phyloP scores from a whole-genome alignment of 2,797 vertebrate genomes.

The Alca torda region DNA sequence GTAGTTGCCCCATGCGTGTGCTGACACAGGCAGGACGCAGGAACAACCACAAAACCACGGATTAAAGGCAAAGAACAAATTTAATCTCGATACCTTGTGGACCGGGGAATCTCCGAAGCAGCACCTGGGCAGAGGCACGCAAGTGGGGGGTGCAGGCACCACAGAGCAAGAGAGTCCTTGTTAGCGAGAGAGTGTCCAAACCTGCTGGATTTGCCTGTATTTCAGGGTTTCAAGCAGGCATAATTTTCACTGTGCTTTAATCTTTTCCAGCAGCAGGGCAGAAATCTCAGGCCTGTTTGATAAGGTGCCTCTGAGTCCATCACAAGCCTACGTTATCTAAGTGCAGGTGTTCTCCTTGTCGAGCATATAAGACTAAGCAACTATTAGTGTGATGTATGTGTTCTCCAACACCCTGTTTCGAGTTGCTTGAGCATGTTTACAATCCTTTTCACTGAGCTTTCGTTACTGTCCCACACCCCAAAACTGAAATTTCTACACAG shows the following conservation, averaged over 20 bases:
- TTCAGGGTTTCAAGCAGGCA: background rate
- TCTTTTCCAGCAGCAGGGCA: background rate
- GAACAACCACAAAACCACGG: background rate
- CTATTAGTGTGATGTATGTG: background rate
- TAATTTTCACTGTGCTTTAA: background rate
- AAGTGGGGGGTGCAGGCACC: background rate
- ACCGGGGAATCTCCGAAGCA: background rate
- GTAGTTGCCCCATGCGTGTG: background rate
- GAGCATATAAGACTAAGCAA: background rate
- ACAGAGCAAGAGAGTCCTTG: background rate
- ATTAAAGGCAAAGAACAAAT: background rate
- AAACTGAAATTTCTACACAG: background rate
- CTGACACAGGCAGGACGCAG: background rate
- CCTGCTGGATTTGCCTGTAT: background rate
- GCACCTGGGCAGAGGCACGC: background rate
- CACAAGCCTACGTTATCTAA: background rate
- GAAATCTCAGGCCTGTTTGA: background rate
- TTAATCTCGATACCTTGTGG: background rate
- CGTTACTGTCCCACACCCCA: background rate
- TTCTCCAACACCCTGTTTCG: background rate
- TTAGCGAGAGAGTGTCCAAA: background rate
- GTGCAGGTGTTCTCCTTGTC: background rate
- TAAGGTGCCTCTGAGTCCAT: background rate
- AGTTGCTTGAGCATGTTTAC: background rate
- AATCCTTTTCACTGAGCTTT: background rate